A percentile compares a stretch with the other conserved stretches of the same genome.
Evolutionary conservation across 2,888 invertebrate species (phyloP).

Genomic region (Drosophila demipolita): DNA sequence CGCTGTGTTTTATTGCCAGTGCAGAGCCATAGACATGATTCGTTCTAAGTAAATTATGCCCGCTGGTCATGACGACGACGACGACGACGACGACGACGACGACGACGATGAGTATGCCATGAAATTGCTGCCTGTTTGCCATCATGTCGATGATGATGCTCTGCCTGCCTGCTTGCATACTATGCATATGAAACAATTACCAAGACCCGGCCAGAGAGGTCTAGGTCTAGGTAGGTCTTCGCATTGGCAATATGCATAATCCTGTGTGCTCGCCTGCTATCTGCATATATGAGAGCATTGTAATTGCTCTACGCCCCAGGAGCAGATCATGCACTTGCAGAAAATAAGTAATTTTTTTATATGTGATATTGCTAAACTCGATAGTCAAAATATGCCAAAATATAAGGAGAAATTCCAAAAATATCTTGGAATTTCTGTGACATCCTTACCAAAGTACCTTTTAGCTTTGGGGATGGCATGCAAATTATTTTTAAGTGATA

Average conservation of each 20-base stretch:
- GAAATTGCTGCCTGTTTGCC: constrained; percentile 62
- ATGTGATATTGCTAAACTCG: not conserved
- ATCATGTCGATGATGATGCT: constrained; percentile 28
- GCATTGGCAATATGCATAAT: constrained; percentile 37
- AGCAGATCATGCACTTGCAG: constrained; percentile 58
- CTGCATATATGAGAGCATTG: constrained; percentile 66
- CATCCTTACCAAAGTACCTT: not conserved
- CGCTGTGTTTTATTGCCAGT: constrained; percentile 78
- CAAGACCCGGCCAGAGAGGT: constrained; percentile 48
- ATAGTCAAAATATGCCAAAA: not conserved
- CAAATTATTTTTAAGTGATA: not conserved
- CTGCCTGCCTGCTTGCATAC: constrained; percentile 17
- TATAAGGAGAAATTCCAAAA: not conserved
- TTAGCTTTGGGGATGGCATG: not conserved
- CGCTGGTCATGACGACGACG: constrained; percentile 71
- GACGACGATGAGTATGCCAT: constrained; percentile 50
- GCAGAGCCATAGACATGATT: constrained; percentile 70
- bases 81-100: not conserved
- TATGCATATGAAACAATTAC: constrained; percentile 82
- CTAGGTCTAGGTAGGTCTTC: constrained; percentile 18
- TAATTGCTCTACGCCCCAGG: constrained; percentile 63
- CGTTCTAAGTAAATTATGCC: constrained; percentile 82
- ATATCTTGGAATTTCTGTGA: not conserved
- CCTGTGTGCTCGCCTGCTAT: constrained; percentile 29
- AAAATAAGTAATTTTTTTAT: constrained; percentile 24